These are phyloP conservation scores for Sycophila texana DNA, from an alignment of 2,888 invertebrate species.

Conservation along the genomic window DNA sequence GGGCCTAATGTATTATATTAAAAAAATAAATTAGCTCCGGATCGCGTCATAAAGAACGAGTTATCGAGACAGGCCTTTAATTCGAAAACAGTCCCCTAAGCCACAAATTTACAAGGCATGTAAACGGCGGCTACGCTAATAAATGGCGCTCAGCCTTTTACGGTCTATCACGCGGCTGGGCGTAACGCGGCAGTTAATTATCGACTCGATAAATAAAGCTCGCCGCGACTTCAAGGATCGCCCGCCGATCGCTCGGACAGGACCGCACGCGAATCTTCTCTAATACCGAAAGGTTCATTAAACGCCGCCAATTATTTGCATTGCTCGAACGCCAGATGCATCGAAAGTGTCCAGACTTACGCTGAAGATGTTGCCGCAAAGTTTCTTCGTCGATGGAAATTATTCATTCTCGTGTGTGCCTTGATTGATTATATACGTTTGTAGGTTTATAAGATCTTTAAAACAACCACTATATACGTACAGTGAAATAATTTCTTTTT, in stretches of 20 bases:
- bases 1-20: neutral
- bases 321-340: neutral
- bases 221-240: neutral
- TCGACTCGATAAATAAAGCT: conserved; percentile 29
- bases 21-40: too few species aligned
- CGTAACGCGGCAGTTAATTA: conserved; percentile 45
- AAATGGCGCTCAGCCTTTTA: conserved; percentile 16
- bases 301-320: neutral
- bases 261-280: conserved; percentile 30
- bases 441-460: neutral
- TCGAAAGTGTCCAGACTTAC: neutral
- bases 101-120: neutral
- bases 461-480: too few species aligned
- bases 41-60: too few species aligned
- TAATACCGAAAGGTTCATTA: neutral
- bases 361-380: neutral
- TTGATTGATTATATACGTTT: neutral
- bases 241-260: neutral
- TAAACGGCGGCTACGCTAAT: neutral
- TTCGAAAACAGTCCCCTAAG: conserved; percentile 6
- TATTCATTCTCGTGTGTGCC: too few species aligned
- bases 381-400: neutral
- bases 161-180: conserved; percentile 26
- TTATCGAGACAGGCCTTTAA: neutral
- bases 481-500: too few species aligned